Evolutionary conservation across 2,113 vertebrate genomes (phyloP).

Genomic region (Condylura cristata): DNA sequence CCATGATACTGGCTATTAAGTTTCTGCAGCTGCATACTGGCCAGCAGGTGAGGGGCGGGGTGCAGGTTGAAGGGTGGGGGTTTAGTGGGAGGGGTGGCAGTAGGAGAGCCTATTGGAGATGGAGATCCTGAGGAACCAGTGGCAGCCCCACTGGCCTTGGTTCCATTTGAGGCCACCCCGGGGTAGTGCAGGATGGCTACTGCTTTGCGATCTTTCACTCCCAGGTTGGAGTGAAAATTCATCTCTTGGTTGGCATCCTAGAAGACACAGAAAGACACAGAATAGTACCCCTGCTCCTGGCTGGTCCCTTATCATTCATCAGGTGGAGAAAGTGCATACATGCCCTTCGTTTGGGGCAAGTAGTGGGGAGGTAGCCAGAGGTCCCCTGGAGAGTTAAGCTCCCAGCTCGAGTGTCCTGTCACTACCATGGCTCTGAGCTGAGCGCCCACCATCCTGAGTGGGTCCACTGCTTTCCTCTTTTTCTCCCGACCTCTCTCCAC

Average conservation of each 20-base stretch:
- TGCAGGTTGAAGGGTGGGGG: constrained; percentile 85
- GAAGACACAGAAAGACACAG: constrained; percentile 48
- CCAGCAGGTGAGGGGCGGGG: constrained; percentile 86
- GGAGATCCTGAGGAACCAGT: constrained; percentile 64
- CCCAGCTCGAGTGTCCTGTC: background rate
- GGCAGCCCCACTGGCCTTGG: constrained; percentile 60
- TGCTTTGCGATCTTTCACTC: constrained; percentile 86
- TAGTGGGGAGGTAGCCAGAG: background rate
- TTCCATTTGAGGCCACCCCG: constrained; percentile 77
- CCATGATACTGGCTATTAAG: constrained; percentile 91
- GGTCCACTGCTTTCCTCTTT: background rate
- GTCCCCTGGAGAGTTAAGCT: background rate
- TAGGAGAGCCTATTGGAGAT: constrained; percentile 68
- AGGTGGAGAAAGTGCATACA: background rate
- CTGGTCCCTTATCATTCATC: background rate
- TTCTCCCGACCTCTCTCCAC: background rate
- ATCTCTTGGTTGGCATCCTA: constrained; percentile 79
- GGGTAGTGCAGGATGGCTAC: constrained; percentile 85
- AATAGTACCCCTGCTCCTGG: background rate
- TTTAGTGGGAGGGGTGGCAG: constrained; percentile 80
- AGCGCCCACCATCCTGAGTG: background rate
- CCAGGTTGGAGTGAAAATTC: constrained; percentile 81
- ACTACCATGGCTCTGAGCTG: background rate
- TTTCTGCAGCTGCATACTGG: constrained; percentile 91
- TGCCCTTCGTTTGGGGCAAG: background rate